Evolutionary conservation across 1,140 invertebrate species (phyloP), one percentile per base, ranked within the genome.

Genomic region (Ips typographus): DNA sequence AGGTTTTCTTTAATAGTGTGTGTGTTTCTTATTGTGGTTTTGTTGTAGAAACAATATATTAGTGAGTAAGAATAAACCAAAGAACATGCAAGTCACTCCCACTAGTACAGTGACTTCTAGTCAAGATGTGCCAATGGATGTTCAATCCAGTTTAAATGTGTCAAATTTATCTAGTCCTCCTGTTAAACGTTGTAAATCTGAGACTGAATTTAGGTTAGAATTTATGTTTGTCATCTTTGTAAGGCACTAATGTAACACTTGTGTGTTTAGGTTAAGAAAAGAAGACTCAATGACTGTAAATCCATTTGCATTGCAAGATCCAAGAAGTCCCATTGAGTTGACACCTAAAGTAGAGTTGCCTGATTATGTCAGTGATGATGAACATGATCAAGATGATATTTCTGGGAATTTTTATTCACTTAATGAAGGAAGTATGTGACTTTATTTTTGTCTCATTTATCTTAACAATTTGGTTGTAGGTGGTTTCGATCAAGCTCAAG

Each of bases 331-430:
- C 63, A 65, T 70, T 44, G 72, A 75, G 22, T 55, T 69, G 40
- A 64, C 57, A 8, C 84, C 84, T 73, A 86, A 86, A 82, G 69
- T 85, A 71, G 85, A 86, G 79, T 79, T 86, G 75, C 85, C 85
- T 61, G 85, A 86, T 73, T 86, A 86, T 79, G 80, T 83, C 72
- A 85, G 84, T 75, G 85, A 86, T 72, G 77, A 76, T 52, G 79
- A 77, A 5, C 84, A 82, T 73, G 83, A 84, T 64, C 74, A 73
- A 36, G 72, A 73, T n/a, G 4, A 70, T 52, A 8, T 5, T 40
- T 57, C 68, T 40, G 8, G 37, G n/a, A 63, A 64, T 70, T 68
- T 68, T 62, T 68, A 68, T 62, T n/a, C 42, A n/a, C 42, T 37
- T 7, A 65, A 65, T 71, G 44, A 22, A 22, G 22, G 22, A 22